Base-by-base conservation (phyloP, 2,888 invertebrate species). In the Physocephala rufipes region DNA sequence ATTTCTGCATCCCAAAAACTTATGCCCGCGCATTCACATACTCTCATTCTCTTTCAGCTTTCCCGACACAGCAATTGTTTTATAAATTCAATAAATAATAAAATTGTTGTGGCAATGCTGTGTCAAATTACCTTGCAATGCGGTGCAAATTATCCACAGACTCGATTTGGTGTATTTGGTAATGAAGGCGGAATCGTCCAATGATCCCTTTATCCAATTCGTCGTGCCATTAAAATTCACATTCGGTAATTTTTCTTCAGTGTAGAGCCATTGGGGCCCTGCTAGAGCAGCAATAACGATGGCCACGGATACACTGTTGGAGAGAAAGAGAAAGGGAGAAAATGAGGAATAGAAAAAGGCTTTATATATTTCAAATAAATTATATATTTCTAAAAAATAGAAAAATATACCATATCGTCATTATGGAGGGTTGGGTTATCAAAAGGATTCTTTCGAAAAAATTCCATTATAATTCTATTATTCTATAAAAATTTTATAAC, bases 171-270 rank as follows among this genome's bases (percentile, higher is more conserved):
- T 86, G 65, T 83, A 84, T 74, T 86, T 86, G 59, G 85, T 85
- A 47, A 86, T 78, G 74, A 82, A 86, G 74, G 82, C 85, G 66
- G 85, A 85, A 75, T 86, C 86, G 74, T 86, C 85, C 69, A 82
- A 75, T 16, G 79, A 81, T 36, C 9, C 36, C 36, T 36, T 36
- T 74, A 85, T 83, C 67, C 83, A 86, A 74, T 85, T 85, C 36
- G 84, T 82, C 19, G 94, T 93, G 7, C 93, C 92, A 85, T 95
- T 95, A 85, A 90, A 92, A 66, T 89, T 87, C 15, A 91, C 90
- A 86, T 92, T 94, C 71, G 91, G 90, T 88, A 95, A 91, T 84
- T 93, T 93, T 85, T 96, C 95, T 83, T 94, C 92, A 3, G 95
- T 95, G 78, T 93, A 91, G 28, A 96, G 88, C 96, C 96, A 96